A percentile compares a stretch with the other conserved stretches of the same genome.
These are phyloP conservation scores for Litoditis marina DNA, from an alignment of 2,888 invertebrate species.

Conservation along the genomic window DNA sequence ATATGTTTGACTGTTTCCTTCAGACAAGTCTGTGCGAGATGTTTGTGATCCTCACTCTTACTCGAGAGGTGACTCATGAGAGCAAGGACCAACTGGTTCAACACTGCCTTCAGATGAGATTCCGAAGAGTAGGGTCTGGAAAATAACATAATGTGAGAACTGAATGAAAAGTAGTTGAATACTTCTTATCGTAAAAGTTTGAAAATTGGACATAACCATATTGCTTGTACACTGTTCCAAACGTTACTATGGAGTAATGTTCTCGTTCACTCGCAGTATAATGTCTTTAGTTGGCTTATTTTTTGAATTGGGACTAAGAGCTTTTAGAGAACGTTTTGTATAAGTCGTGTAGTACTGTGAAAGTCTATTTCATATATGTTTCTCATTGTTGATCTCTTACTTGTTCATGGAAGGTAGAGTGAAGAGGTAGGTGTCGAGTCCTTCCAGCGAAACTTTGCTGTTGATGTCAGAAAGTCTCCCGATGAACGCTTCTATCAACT, in stretches of 20 bases:
- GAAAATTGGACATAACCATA: too few species aligned
- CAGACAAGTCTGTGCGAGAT: constrained; percentile 32
- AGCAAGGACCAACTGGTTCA: constrained; percentile 37
- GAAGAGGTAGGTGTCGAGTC: constrained; percentile 36
- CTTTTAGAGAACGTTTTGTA: too few species aligned
- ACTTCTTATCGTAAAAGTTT: too few species aligned
- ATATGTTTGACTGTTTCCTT: constrained; percentile 32
- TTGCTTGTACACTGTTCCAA: too few species aligned
- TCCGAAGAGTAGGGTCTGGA: constrained; percentile 40
- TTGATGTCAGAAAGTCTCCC: constrained; percentile 40
- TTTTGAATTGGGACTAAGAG: too few species aligned
- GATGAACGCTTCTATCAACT: constrained; percentile 43
- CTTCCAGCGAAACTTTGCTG: constrained; percentile 36
- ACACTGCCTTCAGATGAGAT: constrained; percentile 37
- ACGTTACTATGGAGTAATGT: too few species aligned
- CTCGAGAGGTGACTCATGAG: constrained; percentile 40
- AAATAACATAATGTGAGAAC: not conserved
- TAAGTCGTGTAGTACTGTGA: too few species aligned
- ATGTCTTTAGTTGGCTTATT: too few species aligned
- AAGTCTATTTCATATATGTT: too few species aligned
- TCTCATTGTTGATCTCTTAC: constrained; percentile 10
- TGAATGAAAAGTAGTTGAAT: too few species aligned
- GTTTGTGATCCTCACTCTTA: constrained; percentile 43
- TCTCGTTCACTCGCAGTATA: too few species aligned
- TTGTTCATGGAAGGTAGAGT: constrained; percentile 36